Base-by-base conservation (phyloP, 2,888 invertebrate species). In the Boloria euphrosyne region DNA sequence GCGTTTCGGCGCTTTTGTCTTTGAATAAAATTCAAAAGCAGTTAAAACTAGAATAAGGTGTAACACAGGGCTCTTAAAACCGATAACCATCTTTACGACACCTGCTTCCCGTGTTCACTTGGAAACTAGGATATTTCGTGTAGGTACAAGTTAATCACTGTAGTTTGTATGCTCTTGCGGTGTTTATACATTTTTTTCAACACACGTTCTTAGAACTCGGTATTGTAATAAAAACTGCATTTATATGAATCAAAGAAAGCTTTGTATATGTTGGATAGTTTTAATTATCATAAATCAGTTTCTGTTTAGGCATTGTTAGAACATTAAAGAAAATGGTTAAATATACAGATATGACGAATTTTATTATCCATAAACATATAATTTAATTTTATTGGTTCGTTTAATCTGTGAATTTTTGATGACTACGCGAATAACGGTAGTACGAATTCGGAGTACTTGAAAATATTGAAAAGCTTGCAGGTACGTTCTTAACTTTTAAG, bases 21-120 rank as follows among this genome's bases (percentile, higher is more conserved):
- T 52, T 52, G 10, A 17, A 54, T 54, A 38, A 38, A 38, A 54
- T 14, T 17, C n/a, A 46, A 57, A 46, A 18, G 57, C 52, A 60
- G n/a, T 65, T 57, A 62, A 51, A 54, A 66, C 31, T 57, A 62
- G 22, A 62, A 58, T 65, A 67, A 49, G 54, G 14, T 63, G 50
- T 53, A 44, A 47, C 22, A 38, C 50, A 47, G 60, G 58, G 58
- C 53, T 60, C 18, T 22, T 52, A 52, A 10, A 50, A 49, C 27
- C 31, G 72, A 72, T 70, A 69, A 64, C 43, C n/a, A 72, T 71
- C 69, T 69, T 69, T 66, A 72, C 67, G 68, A 66, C 64, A 38
- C 50, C 18, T 18, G 62, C 62, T 67, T 64, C 59, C 65, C 47
- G 65, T 52, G 55, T 53, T 63, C 60, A 54, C 46, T 44, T 17